Base-by-base conservation (phyloP, 2,113 vertebrate genomes). In the Pyxicephalus adspersus region DNA sequence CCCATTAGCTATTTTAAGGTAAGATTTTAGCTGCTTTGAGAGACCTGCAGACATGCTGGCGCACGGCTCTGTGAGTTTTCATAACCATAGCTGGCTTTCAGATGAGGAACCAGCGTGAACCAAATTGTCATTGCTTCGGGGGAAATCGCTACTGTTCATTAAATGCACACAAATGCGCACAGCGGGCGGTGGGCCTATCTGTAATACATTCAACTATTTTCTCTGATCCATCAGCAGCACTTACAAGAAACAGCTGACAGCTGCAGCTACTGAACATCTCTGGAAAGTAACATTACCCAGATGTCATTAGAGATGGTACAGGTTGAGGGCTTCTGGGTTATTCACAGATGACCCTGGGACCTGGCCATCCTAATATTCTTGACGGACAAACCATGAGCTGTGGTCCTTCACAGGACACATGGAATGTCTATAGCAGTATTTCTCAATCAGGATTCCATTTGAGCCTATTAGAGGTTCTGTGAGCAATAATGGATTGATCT, bases 201-300 rank as follows among this genome's bases (percentile, higher is more conserved):
- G 55, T 72, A 73, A 73, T 64, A 80, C 71, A 72, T 54, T 64
- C 45, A n/a, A 13, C 58, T 64, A 28, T 80, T 55, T 64, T 68
- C 22, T 61, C n/a, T 75, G 23, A 31, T 73, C 23, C 55, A 16
- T 38, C 29, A 20, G 17, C 63, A 7, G 45, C 13, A 25, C 65
- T 65, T 60, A 73, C 50, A 16, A 57, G 68, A 74, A 70, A 73
- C 79, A 64, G 77, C 66, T 80, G 77, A 80, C 67, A 80, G 68
- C 67, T 81, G 78, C 77, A 63, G 55, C 67, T 54, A 72, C 70
- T 81, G 28, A 61, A 81, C 50, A 25, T 63, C n/a, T 26, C 8
- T 11, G 38, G 19, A 57, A n/a, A 26, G 63, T 38, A 31, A 19
- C 52, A 15, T 26, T 50, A 38, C 26, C 18, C 31, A 76, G 61